These are phyloP conservation scores for Hystrix cristata DNA, from an alignment of 2,113 vertebrate species.

Conservation along the genomic window DNA sequence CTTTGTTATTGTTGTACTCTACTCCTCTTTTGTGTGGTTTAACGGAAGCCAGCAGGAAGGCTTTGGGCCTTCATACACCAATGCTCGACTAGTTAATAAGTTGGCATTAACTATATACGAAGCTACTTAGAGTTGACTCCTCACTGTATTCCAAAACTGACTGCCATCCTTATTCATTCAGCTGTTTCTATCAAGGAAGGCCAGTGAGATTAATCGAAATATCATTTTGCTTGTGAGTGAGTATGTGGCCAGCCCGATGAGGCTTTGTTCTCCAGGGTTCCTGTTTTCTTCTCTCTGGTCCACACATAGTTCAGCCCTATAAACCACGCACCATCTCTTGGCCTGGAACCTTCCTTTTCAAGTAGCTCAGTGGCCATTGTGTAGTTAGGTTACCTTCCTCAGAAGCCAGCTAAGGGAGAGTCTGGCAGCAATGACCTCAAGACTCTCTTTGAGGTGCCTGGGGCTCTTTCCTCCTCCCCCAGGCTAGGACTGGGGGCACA, in stretches of 20 bases:
- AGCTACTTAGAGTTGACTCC: neutral
- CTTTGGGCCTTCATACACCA: neutral
- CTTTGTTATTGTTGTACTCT: neutral
- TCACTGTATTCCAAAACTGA: constrained; percentile 11
- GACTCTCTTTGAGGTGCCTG: neutral
- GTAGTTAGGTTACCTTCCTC: neutral
- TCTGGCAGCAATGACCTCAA: neutral
- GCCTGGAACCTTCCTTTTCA: neutral
- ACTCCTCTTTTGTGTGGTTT: constrained; percentile 10
- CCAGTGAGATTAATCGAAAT: neutral
- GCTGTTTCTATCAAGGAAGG: neutral
- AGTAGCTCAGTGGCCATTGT: neutral
- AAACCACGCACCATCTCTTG: neutral
- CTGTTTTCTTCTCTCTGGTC: neutral
- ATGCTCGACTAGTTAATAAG: neutral
- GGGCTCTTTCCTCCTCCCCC: neutral
- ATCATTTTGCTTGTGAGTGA: neutral
- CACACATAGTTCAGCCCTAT: neutral
- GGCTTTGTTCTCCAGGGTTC: neutral
- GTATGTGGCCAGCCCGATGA: neutral
- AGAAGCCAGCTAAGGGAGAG: constrained; percentile 7
- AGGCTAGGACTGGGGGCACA: neutral
- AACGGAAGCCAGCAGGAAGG: neutral
- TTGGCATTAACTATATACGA: neutral
- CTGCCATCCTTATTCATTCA: neutral